Percentiles rank a stretch among this genome's conserved stretches.
phyloP scores from a whole-genome alignment of 23 tunicate species.

The Ascidia mentula region DNA sequence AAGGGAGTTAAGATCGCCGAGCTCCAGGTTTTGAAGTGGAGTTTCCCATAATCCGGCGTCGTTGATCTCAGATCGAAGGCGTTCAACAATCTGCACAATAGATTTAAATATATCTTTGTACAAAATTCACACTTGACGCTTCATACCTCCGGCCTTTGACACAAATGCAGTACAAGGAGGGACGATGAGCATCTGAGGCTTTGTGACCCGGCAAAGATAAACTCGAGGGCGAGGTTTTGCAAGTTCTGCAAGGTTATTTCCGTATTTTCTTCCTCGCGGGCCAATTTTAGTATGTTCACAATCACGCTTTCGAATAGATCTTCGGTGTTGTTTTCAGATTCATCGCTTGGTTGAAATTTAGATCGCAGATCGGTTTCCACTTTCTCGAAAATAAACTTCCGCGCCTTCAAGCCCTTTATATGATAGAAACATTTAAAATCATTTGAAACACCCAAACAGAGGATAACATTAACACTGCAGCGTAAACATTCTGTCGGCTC shows the following conservation, averaged over 20 bases:
- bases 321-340: conserved; percentile 19
- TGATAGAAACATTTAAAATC: not conserved
- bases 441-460: too few species aligned
- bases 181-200: conserved; percentile 81
- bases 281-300: conserved; percentile 79
- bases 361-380: conserved; percentile 49
- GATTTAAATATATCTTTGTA: too few species aligned
- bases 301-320: conserved; percentile 69
- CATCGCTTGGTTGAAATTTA: conserved; percentile 51
- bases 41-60: conserved; percentile 64
- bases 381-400: conserved; percentile 66
- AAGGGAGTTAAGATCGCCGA: conserved; percentile 31
- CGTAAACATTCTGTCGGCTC: too few species aligned
- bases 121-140: too few species aligned
- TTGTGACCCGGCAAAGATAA: conserved; percentile 96
- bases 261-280: conserved; percentile 59
- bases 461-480: too few species aligned
- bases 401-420: conserved; percentile 75
- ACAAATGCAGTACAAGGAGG: conserved; percentile 61
- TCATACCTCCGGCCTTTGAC: conserved; percentile 72
- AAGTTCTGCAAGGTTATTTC: conserved; percentile 52
- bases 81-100: conserved; percentile 50
- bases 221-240: conserved; percentile 87
- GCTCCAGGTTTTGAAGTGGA: conserved; percentile 52
- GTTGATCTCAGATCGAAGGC: conserved; percentile 62